These are phyloP conservation scores for Platycheirus rosarum DNA, from an alignment of 2,888 invertebrate genomes.

Conservation along the genomic window DNA sequence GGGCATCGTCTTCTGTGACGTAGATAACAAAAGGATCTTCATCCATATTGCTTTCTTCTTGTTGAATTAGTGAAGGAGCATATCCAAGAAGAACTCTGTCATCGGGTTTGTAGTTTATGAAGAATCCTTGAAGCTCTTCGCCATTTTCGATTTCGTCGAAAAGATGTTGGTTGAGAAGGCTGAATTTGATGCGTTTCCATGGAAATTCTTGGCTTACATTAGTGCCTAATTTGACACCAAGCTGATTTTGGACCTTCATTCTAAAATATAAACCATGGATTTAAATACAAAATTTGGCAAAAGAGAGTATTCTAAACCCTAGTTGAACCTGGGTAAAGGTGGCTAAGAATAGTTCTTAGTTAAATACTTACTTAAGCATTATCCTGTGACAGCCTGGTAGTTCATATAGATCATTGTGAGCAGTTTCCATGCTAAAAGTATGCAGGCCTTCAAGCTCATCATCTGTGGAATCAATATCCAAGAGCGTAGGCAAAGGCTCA, in stretches of 20 bases:
- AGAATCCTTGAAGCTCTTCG: slow-evolving; percentile 80
- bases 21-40: slow-evolving; percentile 89
- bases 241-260: slow-evolving; percentile 77
- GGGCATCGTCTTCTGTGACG: slow-evolving; percentile 83
- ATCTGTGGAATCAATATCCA: slow-evolving; percentile 55
- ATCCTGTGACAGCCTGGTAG: slow-evolving; percentile 45
- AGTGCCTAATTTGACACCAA: slow-evolving; percentile 87
- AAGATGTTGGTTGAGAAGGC: slow-evolving; percentile 86
- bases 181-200: slow-evolving; percentile 87
- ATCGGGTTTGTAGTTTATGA: slow-evolving; percentile 81
- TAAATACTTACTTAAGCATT: slow-evolving; percentile 38
- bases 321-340: too few species aligned
- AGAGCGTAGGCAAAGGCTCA: slow-evolving; percentile 33
- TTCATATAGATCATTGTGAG: slow-evolving; percentile 39
- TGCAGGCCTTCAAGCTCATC: slow-evolving; percentile 60
- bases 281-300: too few species aligned
- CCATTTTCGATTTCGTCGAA: slow-evolving; percentile 83
- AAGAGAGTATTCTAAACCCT: too few species aligned
- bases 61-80: slow-evolving; percentile 85
- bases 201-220: slow-evolving; percentile 89
- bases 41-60: slow-evolving; percentile 83
- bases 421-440: slow-evolving; percentile 31
- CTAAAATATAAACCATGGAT: too few species aligned
- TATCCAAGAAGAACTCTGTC: slow-evolving; percentile 86
- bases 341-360: too few species aligned